Evolutionary conservation across 2,113 vertebrate species (phyloP).

Genomic region (Callipepla californica): DNA sequence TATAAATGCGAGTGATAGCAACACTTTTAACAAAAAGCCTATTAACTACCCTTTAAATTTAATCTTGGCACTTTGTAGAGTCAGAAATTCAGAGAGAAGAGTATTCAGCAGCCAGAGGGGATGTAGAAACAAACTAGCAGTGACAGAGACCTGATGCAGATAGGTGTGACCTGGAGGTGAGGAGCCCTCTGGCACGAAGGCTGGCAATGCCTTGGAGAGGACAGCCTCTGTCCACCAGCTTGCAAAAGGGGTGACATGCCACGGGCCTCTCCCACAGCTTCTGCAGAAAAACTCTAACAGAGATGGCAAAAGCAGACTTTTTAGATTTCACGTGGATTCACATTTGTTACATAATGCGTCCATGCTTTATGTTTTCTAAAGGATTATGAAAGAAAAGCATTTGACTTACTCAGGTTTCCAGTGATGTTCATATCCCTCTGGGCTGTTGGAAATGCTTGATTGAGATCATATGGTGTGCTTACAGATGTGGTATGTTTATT

Average conservation of each 20-base stretch:
- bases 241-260: accelerated
- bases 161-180: accelerated
- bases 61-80: conserved; percentile 2
- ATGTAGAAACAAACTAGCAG: neutral
- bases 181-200: neutral
- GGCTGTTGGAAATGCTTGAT: neutral
- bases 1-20: conserved; percentile 39
- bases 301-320: neutral
- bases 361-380: neutral
- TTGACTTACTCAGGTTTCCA: accelerated
- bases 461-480: neutral
- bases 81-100: neutral
- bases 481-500: neutral
- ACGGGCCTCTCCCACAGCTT: neutral
- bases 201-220: neutral
- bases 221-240: neutral
- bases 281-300: neutral
- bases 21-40: conserved; percentile 42
- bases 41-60: conserved; percentile 45
- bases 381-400: neutral
- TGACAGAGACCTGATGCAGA: neutral
- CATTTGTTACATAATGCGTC: neutral
- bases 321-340: accelerated
- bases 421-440: neutral
- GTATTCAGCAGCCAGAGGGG: neutral